A percentile compares a stretch with the other conserved stretches of the same genome.
Evolutionary conservation across 2,888 invertebrate genomes (phyloP).

Genomic region (Ochropleura plecta): DNA sequence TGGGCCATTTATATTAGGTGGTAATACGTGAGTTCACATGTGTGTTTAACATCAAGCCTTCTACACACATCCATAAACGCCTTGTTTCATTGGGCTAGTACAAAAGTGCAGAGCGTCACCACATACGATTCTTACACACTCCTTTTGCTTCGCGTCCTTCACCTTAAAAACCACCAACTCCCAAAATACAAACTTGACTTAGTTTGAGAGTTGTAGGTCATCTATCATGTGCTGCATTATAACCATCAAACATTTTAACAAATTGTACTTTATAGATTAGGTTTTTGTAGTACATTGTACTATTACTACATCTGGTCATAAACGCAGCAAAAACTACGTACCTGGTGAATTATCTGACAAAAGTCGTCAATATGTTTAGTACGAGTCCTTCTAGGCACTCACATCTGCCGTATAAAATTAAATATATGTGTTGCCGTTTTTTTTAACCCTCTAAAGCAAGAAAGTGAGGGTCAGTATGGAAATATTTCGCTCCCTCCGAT

Average conservation of each 20-base stretch:
- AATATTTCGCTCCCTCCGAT: not conserved
- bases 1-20: conserved; percentile 19
- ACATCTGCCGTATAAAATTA: not conserved
- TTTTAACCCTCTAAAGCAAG: not conserved
- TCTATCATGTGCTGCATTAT: no score
- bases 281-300: no score
- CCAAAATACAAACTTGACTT: no score
- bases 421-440: not conserved
- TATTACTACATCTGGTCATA: no score
- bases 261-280: no score
- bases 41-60: not conserved
- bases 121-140: not conserved
- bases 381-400: not conserved
- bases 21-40: conserved; percentile 14
- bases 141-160: not conserved
- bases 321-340: no score
- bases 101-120: not conserved
- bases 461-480: not conserved
- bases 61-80: not conserved
- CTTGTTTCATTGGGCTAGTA: not conserved
- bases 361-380: not conserved
- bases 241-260: no score
- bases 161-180: no score
- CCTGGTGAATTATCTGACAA: no score
- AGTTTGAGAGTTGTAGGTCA: no score